These are phyloP conservation scores for Threskiornis aethiopicus DNA, from an alignment of 2,797 vertebrate genomes.

Conservation along the genomic window DNA sequence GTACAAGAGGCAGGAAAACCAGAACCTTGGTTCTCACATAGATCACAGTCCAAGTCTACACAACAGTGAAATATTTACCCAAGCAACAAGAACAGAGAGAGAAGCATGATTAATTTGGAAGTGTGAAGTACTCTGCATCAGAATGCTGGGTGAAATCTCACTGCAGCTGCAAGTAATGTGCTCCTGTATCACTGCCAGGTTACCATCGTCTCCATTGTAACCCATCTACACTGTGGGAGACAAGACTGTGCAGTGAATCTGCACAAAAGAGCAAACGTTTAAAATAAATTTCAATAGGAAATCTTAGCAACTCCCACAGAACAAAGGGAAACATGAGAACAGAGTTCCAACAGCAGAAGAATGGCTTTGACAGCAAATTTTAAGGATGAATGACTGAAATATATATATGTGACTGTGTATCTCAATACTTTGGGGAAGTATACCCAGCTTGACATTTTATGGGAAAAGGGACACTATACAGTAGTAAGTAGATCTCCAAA, in stretches of 20 bases:
- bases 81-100: background rate
- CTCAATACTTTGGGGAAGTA: background rate
- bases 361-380: constrained; percentile 45
- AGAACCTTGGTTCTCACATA: background rate
- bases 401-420: background rate
- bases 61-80: constrained; percentile 9
- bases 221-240: constrained; percentile 38
- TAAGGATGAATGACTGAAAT: constrained; percentile 41
- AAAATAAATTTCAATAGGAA: constrained; percentile 61
- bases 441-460: background rate
- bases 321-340: constrained; percentile 63
- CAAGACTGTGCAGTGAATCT: constrained; percentile 3
- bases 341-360: constrained; percentile 37
- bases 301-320: constrained; percentile 56
- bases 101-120: constrained; percentile 25
- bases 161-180: constrained; percentile 63
- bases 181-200: constrained; percentile 63
- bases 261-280: constrained; percentile 52
- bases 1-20: background rate
- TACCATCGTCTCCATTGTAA: constrained; percentile 50
- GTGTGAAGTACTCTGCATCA: background rate
- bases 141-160: constrained; percentile 18
- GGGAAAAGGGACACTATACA: background rate
- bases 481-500: background rate
- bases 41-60: background rate